Conservation (phyloP, 1,140 invertebrate genomes). For the Frieseomelitta varia region DNA sequence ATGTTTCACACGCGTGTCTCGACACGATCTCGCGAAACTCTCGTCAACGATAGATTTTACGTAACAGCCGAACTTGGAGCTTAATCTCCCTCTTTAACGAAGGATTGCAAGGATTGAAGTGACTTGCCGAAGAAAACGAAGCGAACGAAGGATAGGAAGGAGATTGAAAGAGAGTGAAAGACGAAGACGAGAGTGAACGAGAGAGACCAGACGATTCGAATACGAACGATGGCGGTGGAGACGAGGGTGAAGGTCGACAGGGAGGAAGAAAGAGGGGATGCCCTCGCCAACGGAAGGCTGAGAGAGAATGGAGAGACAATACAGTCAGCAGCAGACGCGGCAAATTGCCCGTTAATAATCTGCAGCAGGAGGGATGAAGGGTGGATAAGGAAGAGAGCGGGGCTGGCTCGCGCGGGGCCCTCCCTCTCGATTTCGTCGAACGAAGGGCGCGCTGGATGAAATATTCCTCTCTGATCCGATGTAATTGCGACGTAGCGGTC, state of each 20-base stretch:
- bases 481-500: slow-evolving; percentile 74
- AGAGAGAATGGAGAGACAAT: slow-evolving; percentile 78
- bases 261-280: slow-evolving; percentile 37
- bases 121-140: not conserved
- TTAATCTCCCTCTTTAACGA: slow-evolving; percentile 51
- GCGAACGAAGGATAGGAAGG: not conserved
- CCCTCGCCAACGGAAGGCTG: slow-evolving; percentile 36
- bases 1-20: too few relatives aligned
- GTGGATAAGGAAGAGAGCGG: slow-evolving; percentile 26
- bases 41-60: too few relatives aligned
- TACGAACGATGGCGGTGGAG: slow-evolving; percentile 36
- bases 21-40: too few relatives aligned
- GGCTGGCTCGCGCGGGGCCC: too few relatives aligned
- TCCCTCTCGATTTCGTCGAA: slow-evolving; percentile 66
- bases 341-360: slow-evolving; percentile 82
- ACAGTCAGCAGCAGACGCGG: slow-evolving; percentile 80
- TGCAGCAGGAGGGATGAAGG: slow-evolving; percentile 59
- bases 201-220: slow-evolving; percentile 45
- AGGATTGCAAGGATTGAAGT: slow-evolving; percentile 56
- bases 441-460: slow-evolving; percentile 70
- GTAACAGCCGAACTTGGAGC: too few relatives aligned
- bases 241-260: not conserved
- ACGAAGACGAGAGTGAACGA: too few relatives aligned
- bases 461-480: slow-evolving; percentile 80
- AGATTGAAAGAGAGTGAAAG: not conserved